phyloP scores from a whole-genome alignment of 2,888 invertebrate genomes.

The Achlya flavicornis region DNA sequence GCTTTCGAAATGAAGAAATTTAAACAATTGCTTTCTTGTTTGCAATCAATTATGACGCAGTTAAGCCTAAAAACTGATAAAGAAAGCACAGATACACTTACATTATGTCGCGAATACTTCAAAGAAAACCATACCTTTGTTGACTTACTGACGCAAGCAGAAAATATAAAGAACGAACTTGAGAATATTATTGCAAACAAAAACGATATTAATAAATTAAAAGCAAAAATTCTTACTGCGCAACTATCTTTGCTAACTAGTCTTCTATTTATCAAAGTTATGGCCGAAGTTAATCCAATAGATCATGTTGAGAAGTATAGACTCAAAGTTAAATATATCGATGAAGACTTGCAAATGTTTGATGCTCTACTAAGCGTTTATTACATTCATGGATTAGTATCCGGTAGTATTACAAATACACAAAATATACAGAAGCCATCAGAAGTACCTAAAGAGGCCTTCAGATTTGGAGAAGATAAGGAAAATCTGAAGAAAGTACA shows the following conservation, averaged over 20 bases:
- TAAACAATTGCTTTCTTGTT: slow-evolving; percentile 51
- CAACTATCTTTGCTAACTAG: slow-evolving; percentile 76
- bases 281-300: slow-evolving; percentile 87
- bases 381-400: slow-evolving; percentile 76
- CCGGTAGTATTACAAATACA: slow-evolving; percentile 59
- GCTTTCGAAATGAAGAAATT: slow-evolving; percentile 65
- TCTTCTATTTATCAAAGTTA: slow-evolving; percentile 81
- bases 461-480: slow-evolving; percentile 40
- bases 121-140: slow-evolving; percentile 44
- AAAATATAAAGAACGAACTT: slow-evolving; percentile 44
- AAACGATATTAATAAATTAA: slow-evolving; percentile 30
- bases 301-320: slow-evolving; percentile 93
- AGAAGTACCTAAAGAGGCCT: slow-evolving; percentile 46
- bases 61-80: slow-evolving; percentile 13
- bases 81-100: neutral
- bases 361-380: slow-evolving; percentile 83
- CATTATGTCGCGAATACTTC: slow-evolving; percentile 37
- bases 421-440: slow-evolving; percentile 56
- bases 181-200: slow-evolving; percentile 24
- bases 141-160: slow-evolving; percentile 44
- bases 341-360: slow-evolving; percentile 87
- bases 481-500: slow-evolving; percentile 66
- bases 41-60: slow-evolving; percentile 44
- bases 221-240: slow-evolving; percentile 52
- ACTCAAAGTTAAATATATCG: slow-evolving; percentile 87